These are phyloP conservation scores for Rafetus swinhoei DNA, from an alignment of 2,113 vertebrate species.

Conservation along the genomic window DNA sequence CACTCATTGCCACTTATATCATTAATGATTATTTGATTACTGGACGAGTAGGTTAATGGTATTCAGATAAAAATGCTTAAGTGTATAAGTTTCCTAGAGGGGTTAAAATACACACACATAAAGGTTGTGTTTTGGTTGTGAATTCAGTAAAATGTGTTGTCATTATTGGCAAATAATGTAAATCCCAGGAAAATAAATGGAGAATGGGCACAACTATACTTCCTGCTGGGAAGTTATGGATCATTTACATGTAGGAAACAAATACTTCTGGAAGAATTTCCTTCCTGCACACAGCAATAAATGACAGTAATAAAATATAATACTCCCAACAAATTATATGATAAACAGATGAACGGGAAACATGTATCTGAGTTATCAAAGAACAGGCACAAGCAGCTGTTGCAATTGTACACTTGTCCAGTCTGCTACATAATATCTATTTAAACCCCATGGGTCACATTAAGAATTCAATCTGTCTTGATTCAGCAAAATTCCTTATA, in stretches of 20 bases:
- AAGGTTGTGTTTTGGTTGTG: not conserved
- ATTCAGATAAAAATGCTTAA: not conserved
- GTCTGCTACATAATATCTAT: not conserved
- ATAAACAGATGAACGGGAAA: not conserved
- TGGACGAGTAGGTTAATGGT: not conserved
- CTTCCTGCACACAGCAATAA: not conserved
- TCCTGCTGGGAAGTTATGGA: not conserved
- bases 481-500: not conserved
- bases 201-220: not conserved
- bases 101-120: not conserved
- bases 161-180: not conserved
- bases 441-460: not conserved
- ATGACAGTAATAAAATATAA: not conserved
- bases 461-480: not conserved
- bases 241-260: not conserved
- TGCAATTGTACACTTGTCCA: not conserved
- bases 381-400: not conserved
- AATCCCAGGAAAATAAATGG: not conserved
- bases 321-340: not conserved
- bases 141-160: rapidly evolving
- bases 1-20: not conserved
- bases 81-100: not conserved
- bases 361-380: rapidly evolving
- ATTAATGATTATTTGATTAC: not conserved
- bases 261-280: not conserved